Evolutionary conservation across 2,113 vertebrate species (phyloP), one percentile per base, ranked within the genome.

Genomic region (Tilapia sparmanii): DNA sequence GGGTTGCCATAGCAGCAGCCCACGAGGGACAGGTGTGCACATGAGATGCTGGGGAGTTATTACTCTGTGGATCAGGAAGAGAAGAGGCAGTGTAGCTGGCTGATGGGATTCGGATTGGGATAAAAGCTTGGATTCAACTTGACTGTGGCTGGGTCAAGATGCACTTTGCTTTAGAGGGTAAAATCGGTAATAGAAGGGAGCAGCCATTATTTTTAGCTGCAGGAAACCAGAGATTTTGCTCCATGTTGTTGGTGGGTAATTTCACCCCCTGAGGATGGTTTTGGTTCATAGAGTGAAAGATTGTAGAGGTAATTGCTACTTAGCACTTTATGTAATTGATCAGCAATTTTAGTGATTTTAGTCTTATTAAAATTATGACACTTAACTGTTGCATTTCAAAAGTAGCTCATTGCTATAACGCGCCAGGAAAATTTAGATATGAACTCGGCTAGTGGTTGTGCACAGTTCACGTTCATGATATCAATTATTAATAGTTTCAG

Each of bases 1-100:
- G 63, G 66, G 95, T 96, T 96, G 86, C 94, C 90, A 96, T 96
- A 90, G 94, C 89, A 95, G 84, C 92, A 80, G 88, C 83, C 89
- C 90, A 89, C 88, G 47, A 90, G 91, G 95, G 87, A 94, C 92
- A 94, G 90, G 91, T 94, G 91, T 91, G 86, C 92, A 85, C 90
- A 66, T 81, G 93, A 87, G 91, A 90, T 91, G 93, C 89, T 84
- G 73, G 80, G 87, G 81, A 90, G 91, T 84, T 86, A 86, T 91
- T 87, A 80, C 79, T 52, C 80, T 54, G 71, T 57, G 91, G 82
- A 90, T 89, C 47, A 76, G 88, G 52, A 78, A 82, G 57, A 85
- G 50, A 55, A 85, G 52, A 90, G 50, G 47, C 79, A 68, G 82
- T 7, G 8, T 40, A 80, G 76, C 12, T 53, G 16, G 18, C 50